phyloP scores from a whole-genome alignment of 2,797 vertebrate genomes.

The Hemitrygon akajei region DNA sequence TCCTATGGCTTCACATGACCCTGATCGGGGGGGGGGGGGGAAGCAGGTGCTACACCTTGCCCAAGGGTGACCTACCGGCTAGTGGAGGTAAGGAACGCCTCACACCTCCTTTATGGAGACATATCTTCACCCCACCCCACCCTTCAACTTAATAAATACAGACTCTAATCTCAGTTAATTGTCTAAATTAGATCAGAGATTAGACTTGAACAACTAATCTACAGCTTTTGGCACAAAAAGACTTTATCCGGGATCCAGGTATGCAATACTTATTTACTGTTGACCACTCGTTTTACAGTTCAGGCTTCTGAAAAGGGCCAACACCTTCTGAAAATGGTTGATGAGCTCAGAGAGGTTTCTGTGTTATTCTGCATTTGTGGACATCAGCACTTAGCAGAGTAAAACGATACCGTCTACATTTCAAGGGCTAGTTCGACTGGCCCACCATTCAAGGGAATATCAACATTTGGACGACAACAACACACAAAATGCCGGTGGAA shows the following conservation, averaged over 20 bases:
- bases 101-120: no score
- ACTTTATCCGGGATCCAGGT: neutral
- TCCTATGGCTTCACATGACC: no score
- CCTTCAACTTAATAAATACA: neutral
- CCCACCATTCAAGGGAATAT: neutral
- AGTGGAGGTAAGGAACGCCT: no score
- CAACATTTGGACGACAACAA: no score
- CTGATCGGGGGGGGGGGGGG: no score
- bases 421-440: neutral
- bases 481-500: no score
- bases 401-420: neutral
- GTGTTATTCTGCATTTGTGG: neutral
- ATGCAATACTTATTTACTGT: neutral
- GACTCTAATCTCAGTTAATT: neutral
- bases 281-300: neutral
- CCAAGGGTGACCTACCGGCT: no score
- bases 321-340: neutral
- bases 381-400: neutral
- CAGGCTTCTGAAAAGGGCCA: neutral
- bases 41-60: no score
- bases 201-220: no score
- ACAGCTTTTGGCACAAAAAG: neutral
- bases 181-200: neutral
- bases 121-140: no score
- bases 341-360: neutral